Conservation (phyloP, 23 tunicate genomes). For the Styela plicata region DNA sequence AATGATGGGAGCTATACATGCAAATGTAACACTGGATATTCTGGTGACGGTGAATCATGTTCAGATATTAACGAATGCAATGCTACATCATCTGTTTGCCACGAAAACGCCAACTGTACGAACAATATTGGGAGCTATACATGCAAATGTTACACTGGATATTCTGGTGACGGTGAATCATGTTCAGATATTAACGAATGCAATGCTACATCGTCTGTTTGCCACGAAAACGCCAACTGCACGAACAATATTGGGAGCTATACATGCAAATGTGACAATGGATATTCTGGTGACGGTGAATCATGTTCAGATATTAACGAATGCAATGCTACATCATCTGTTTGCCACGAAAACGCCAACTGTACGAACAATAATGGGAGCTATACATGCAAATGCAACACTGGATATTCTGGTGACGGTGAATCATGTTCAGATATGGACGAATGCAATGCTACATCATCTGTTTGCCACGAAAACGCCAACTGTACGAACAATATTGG, state of each 20-base stretch:
- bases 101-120: background rate
- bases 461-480: background rate
- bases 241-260: background rate
- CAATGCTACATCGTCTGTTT: background rate
- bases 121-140: background rate
- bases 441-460: background rate
- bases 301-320: background rate
- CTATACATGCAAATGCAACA: background rate
- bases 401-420: background rate
- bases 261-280: background rate
- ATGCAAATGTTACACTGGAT: background rate
- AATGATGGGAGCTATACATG: background rate
- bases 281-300: background rate
- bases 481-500: background rate
- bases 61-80: background rate
- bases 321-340: background rate
- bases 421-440: background rate
- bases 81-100: background rate
- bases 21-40: background rate
- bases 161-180: background rate
- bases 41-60: background rate
- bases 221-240: background rate
- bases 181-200: background rate
- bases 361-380: background rate
- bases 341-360: background rate